Evolutionary conservation across 2,888 invertebrate genomes (phyloP).

Genomic region (Nemapogon koenigi): DNA sequence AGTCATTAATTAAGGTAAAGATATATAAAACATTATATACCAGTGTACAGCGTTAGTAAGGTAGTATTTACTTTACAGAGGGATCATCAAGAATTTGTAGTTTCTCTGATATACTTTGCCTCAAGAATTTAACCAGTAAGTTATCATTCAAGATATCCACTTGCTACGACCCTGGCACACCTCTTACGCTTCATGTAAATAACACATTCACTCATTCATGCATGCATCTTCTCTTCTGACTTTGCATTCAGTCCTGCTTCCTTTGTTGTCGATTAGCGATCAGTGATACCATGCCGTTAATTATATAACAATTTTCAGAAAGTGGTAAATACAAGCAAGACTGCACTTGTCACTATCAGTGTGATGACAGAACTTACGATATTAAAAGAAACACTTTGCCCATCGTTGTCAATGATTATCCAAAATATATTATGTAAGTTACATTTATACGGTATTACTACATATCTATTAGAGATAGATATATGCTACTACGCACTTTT

Average conservation of each 20-base stretch:
- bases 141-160: neutral
- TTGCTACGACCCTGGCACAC: too few relatives aligned
- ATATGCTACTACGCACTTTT: too few relatives aligned
- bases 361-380: conserved; percentile 38
- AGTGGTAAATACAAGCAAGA: conserved; percentile 23
- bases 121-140: conserved; percentile 40
- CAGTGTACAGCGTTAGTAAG: too few relatives aligned
- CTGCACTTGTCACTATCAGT: conserved; percentile 39
- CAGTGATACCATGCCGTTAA: too few relatives aligned
- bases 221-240: too few relatives aligned
- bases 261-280: too few relatives aligned
- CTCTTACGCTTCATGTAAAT: too few relatives aligned
- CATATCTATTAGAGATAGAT: too few relatives aligned
- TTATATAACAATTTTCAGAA: conserved; percentile 23
- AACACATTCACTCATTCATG: too few relatives aligned
- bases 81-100: conserved; percentile 32
- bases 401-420: conserved; percentile 24
- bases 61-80: conserved; percentile 26
- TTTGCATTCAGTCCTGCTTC: too few relatives aligned
- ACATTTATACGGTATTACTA: neutral
- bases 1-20: too few relatives aligned
- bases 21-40: too few relatives aligned
- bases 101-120: conserved; percentile 34
- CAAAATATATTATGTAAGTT: conserved; percentile 30
- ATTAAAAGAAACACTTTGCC: conserved; percentile 31